Conservation (phyloP, 2,797 vertebrate genomes). For the Characodon lateralis region DNA sequence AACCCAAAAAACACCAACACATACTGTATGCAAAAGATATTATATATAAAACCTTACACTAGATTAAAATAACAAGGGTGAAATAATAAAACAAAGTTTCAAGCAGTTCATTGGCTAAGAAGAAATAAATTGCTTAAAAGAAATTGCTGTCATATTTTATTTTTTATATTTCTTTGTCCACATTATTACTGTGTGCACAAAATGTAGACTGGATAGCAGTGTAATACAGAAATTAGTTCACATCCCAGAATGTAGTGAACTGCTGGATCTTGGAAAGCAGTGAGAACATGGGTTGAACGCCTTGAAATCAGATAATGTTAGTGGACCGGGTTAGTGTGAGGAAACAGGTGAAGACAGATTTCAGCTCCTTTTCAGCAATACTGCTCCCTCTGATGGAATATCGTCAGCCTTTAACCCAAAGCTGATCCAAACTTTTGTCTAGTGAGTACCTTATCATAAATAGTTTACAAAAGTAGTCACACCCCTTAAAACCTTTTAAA, state of each 20-base stretch:
- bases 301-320: neutral
- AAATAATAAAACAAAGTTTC: neutral
- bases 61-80: neutral
- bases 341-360: slow-evolving; percentile 1
- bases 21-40: neutral
- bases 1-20: neutral
- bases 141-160: neutral
- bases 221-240: neutral
- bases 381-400: neutral
- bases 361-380: neutral
- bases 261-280: neutral
- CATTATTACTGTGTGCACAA: neutral
- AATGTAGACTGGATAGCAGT: neutral
- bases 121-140: neutral
- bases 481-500: neutral
- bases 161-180: neutral
- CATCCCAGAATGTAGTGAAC: neutral
- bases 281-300: neutral
- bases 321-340: neutral
- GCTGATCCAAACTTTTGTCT: neutral
- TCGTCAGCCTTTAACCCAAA: neutral
- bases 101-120: neutral
- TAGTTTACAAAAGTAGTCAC: neutral
- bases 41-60: neutral
- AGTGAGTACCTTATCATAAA: neutral